Percentiles rank a stretch among this genome's conserved stretches.
phyloP scores from a whole-genome alignment of 2,113 vertebrate genomes.

The Pteronura brasiliensis region DNA sequence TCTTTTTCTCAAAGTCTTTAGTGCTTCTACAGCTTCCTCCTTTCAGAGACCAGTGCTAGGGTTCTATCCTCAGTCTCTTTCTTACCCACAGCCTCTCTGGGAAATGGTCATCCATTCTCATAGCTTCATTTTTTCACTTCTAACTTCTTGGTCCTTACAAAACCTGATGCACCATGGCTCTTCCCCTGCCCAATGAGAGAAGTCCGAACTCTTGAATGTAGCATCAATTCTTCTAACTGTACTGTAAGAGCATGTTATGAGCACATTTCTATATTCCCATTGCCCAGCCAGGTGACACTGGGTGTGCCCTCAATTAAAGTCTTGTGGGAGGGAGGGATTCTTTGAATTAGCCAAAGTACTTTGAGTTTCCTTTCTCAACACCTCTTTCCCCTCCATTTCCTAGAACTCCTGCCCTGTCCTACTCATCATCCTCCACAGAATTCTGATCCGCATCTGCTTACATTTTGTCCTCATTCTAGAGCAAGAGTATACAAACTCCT shows the following conservation, averaged over 20 bases:
- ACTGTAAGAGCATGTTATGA: background rate
- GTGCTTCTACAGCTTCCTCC: background rate
- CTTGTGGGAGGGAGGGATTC: background rate
- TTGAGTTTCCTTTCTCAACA: background rate
- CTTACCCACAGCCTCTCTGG: background rate
- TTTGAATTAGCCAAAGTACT: background rate
- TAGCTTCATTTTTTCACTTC: background rate
- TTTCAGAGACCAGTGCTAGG: background rate
- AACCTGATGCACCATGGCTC: background rate
- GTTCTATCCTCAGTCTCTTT: background rate
- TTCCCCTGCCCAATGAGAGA: background rate
- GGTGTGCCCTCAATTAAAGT: background rate
- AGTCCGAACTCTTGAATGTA: background rate
- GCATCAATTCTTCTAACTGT: background rate
- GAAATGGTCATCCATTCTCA: background rate
- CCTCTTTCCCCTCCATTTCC: background rate
- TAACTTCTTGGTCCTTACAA: background rate
- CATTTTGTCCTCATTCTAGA: background rate
- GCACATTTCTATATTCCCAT: background rate
- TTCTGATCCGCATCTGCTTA: background rate
- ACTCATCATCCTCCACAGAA: background rate
- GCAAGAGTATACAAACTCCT: background rate
- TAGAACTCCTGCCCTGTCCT: background rate
- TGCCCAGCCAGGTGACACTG: background rate
- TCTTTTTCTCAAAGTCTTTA: background rate